Evolutionary conservation across 2,797 vertebrate genomes (phyloP).

Genomic region (Brachyrhaphis roseni): DNA sequence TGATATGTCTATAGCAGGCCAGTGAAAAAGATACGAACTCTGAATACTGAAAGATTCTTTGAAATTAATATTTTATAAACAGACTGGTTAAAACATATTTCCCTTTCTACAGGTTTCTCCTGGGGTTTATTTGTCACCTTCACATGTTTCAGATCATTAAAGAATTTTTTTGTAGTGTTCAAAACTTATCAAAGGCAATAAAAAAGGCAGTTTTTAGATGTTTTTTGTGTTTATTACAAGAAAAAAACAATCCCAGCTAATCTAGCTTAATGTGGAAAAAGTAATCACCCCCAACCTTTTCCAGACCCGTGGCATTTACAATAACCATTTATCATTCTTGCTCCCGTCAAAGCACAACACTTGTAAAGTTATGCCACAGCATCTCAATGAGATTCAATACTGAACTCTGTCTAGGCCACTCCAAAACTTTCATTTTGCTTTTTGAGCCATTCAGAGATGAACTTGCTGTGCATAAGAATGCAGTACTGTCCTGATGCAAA

Average conservation of each 20-base stretch:
- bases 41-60: constrained; percentile 35
- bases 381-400: too few relatives aligned
- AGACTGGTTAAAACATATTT: neutral
- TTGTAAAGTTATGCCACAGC: neutral
- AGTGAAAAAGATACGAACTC: constrained; percentile 42
- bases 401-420: too few relatives aligned
- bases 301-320: neutral
- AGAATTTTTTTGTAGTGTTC: neutral
- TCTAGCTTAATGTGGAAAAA: neutral
- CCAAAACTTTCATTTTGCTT: neutral
- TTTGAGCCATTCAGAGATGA: neutral
- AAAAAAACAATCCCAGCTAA: neutral
- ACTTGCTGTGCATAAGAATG: neutral
- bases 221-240: neutral
- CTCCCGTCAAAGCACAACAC: neutral
- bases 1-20: constrained; percentile 46
- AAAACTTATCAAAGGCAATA: neutral
- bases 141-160: neutral
- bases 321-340: neutral
- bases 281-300: neutral
- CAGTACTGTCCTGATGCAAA: neutral
- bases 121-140: neutral
- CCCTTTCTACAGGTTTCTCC: neutral
- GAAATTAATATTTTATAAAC: constrained; percentile 43
- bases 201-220: neutral